These are phyloP conservation scores for Rhynchomys soricoides DNA, from an alignment of 2,113 vertebrate genomes.

Conservation along the genomic window DNA sequence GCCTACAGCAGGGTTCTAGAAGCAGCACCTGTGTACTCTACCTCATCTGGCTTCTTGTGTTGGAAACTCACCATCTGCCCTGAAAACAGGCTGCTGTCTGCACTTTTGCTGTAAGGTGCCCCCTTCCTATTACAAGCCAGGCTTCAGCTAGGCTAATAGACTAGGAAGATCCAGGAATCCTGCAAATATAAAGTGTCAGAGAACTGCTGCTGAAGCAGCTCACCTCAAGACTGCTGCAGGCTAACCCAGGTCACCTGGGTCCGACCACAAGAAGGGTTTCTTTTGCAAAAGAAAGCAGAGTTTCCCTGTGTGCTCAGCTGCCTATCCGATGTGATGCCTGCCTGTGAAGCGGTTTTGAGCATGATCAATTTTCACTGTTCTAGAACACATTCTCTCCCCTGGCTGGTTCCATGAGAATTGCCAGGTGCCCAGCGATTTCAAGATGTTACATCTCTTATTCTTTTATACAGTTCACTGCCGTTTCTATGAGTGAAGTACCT, in stretches of 20 bases:
- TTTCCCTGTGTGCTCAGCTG: background rate
- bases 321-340: background rate
- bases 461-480: background rate
- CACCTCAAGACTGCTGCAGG: background rate
- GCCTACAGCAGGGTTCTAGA: background rate
- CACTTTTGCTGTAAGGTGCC: background rate
- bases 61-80: background rate
- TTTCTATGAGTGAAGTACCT: background rate
- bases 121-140: too few relatives aligned
- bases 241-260: background rate
- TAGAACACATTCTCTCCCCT: background rate
- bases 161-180: background rate
- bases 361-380: background rate
- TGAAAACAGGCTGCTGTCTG: background rate
- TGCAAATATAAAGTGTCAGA: background rate
- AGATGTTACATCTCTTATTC: background rate
- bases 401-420: background rate
- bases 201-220: background rate
- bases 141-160: background rate
- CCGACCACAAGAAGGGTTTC: background rate
- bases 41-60: constrained; percentile 3
- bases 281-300: background rate
- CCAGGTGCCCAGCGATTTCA: background rate
- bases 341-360: background rate
- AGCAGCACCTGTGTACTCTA: background rate